Evolutionary conservation across 2,113 vertebrate genomes (phyloP).

Genomic region (Dendrocopos noguchii): DNA sequence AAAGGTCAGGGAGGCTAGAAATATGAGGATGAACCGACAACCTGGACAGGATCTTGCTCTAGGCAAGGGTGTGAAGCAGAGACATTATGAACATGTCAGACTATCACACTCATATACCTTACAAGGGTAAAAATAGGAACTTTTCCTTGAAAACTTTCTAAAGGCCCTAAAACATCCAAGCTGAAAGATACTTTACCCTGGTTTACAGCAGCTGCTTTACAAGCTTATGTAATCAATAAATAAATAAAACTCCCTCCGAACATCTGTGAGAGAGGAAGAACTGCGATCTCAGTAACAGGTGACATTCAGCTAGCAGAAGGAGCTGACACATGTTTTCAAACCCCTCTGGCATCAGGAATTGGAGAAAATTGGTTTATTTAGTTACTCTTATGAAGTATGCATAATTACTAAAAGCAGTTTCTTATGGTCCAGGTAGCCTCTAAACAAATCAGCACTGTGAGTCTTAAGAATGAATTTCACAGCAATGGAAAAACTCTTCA

Average conservation of each 20-base stretch:
- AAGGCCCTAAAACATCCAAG: neutral
- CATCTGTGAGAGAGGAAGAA: neutral
- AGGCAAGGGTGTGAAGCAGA: accelerated
- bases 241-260: no score
- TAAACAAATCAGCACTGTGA: neutral
- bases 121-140: neutral
- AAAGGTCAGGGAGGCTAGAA: neutral
- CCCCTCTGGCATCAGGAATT: neutral
- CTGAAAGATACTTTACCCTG: neutral
- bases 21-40: neutral
- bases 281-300: neutral
- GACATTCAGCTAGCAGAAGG: neutral
- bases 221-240: neutral
- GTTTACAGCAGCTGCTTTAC: neutral
- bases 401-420: neutral
- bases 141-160: neutral
- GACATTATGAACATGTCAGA: neutral
- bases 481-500: neutral
- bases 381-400: neutral
- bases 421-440: neutral
- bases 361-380: neutral
- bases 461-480: neutral
- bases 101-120: neutral
- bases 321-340: neutral
- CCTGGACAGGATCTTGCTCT: neutral